Conservation (phyloP, 2,797 vertebrate genomes). For the Arnoldichthys spilopterus region DNA sequence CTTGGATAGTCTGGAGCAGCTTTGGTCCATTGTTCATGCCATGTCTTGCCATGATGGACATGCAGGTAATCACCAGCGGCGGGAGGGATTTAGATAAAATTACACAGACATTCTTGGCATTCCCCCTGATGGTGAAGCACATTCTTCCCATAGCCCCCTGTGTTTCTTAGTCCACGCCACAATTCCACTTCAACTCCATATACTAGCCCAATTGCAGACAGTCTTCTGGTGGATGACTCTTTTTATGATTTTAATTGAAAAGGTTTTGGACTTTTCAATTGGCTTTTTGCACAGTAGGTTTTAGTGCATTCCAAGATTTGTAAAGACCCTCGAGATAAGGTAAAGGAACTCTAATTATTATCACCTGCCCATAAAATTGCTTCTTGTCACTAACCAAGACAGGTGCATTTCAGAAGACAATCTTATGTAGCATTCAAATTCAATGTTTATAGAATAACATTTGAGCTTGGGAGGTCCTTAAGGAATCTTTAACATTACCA, state of each 20-base stretch:
- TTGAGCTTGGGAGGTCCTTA: not conserved
- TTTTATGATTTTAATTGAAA: not conserved
- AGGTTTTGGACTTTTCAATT: not conserved
- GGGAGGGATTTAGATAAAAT: conserved; percentile 65
- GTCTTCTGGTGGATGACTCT: not conserved
- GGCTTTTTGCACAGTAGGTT: not conserved
- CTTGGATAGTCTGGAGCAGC: not conserved
- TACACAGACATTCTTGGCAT: conserved; percentile 80
- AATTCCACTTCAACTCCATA: conserved; percentile 26
- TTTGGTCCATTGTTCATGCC: not conserved
- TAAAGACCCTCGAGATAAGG: not conserved
- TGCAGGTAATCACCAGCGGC: conserved; percentile 65
- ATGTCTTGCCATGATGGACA: conserved; percentile 23
- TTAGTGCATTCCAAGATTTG: not conserved
- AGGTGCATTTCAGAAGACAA: not conserved
- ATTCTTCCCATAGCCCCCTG: conserved; percentile 73
- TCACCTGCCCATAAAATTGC: too few species aligned
- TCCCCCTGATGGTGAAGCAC: conserved; percentile 72
- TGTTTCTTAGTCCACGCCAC: conserved; percentile 57
- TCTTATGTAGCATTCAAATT: not conserved
- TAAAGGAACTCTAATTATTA: too few species aligned
- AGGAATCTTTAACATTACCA: not conserved
- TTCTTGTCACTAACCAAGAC: too few species aligned
- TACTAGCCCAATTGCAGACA: not conserved
- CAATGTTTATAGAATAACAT: not conserved